Evolutionary conservation across 2,797 vertebrate genomes (phyloP).

Genomic region (Malacoraja senta): DNA sequence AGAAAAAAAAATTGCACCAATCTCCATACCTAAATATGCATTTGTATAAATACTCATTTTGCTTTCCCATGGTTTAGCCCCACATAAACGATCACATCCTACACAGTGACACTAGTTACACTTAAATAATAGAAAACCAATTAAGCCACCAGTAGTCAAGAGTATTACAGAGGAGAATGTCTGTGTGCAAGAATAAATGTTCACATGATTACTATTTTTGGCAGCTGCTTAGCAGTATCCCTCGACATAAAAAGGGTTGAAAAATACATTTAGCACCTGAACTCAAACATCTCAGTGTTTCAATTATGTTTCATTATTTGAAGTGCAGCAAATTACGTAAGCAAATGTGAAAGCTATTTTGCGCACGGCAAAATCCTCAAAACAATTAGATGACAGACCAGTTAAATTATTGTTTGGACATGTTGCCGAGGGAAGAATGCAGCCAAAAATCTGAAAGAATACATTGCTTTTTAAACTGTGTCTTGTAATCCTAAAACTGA

Average conservation of each 20-base stretch:
- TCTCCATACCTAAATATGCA: neutral
- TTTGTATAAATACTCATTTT: neutral
- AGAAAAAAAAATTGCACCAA: neutral
- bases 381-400: constrained; percentile 18
- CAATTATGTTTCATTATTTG: neutral
- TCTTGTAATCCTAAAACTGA: neutral
- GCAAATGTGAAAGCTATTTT: constrained; percentile 28
- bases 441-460: neutral
- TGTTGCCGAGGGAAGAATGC: neutral
- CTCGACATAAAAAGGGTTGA: neutral
- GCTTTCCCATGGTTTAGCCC: neutral
- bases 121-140: neutral
- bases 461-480: neutral
- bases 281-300: constrained; percentile 3
- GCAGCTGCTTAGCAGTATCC: neutral
- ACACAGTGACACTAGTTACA: neutral
- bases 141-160: neutral
- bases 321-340: constrained; percentile 14
- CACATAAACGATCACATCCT: neutral
- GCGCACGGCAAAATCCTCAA: neutral
- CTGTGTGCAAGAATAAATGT: constrained; percentile 14
- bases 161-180: neutral
- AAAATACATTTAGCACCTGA: constrained; percentile 9
- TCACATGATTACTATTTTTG: constrained; percentile 7
- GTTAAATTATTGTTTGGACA: neutral